Base-by-base conservation (phyloP, 2,113 vertebrate species). In the Euleptes europaea region DNA sequence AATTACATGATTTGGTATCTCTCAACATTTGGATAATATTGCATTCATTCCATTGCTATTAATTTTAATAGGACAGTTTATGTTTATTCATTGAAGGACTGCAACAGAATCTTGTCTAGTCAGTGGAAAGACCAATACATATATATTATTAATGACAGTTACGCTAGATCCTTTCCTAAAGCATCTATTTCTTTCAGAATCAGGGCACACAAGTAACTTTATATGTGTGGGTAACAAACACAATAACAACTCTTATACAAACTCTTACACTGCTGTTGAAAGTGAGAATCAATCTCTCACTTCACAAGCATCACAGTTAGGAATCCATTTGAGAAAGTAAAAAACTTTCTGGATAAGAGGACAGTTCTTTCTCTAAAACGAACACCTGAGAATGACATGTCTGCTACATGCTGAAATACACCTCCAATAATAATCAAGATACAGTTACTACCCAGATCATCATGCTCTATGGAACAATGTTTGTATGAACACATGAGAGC, bases 121-220 rank as follows among this genome's bases (percentile, higher is more conserved):
- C 76, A 88, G 31, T 26, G 38, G 72, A 72, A 60, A 78, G 26
- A 71, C 75, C 49, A 79, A 78, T 33, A 69, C 71, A 44, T 75
- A 54, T 86, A n/a, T 72, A 80, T 84, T 75, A 80, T 0, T 60
- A 66, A 81, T 31, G 1, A 83, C 74, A 69, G 26, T 10, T 44
- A 85, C 87, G 33, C 21, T 83, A 69, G 88, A 83, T 60, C 9
- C 83, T 40, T 14, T 88, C 66, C 76, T 86, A 69, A 88, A 19
- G 54, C 57, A 51, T 83, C 83, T 76, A 71, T 42, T 85, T 31
- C 67, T 88, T 23, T 79, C 79, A 6, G 0, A 69, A 38, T n/a
- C 69, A 88, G 60, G 17, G 17, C n/a, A 88, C 33, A 57, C 47
- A 80, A 73, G 70, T 57, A 86, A 54, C 49, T 82, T 40, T 23